Evolutionary conservation across 2,888 invertebrate genomes (phyloP), one percentile per base, ranked within the genome.

Genomic region (Orgyia antiqua): DNA sequence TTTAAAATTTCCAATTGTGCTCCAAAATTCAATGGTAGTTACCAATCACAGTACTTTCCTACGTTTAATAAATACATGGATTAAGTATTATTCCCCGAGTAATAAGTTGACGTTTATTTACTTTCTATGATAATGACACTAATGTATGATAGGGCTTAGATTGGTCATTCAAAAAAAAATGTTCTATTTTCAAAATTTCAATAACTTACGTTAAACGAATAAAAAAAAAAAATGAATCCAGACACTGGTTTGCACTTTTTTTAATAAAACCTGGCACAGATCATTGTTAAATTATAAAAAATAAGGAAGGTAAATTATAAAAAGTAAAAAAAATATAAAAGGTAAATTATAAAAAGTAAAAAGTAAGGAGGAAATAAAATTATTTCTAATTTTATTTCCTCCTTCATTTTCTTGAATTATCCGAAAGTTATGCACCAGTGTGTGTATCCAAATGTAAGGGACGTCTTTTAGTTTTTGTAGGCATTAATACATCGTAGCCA

Each of bases 11-110:
- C 54, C 59, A 70, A 63, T 65, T 68, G 65, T 67, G 68, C 64
- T 70, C 58, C 53, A 60, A 59, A 58, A 53, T 61, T 63, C 50
- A 58, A 56, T 58, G 70, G 75, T 77, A 76, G 71, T 70, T 71
- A 74, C 75, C 63, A 67, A 76, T 80, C 77, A 79, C 79, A 80
- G 82, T 82, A 80, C 74, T 60, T 61, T 65, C 60, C 70, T 78
- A 79, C 66, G 51, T 64, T 59, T 59, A 63, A 33, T 50, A 61
- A 55, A 64, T 63, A 63, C 69, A 62, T 67, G 58, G 55, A 54
- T 35, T 41, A 23, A 24, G 20, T 27, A 33, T 27, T 46, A 7
- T 30, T 10, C 36, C 44, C 24, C 33, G 29, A 26, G 23, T 2
- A 23, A 27, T 10, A 36, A 27, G 29, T 39, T 26, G 30, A 20